Evolutionary conservation across 2,797 vertebrate genomes (phyloP), one percentile per base, ranked within the genome.

Genomic region (Crocodylus rhombifer): DNA sequence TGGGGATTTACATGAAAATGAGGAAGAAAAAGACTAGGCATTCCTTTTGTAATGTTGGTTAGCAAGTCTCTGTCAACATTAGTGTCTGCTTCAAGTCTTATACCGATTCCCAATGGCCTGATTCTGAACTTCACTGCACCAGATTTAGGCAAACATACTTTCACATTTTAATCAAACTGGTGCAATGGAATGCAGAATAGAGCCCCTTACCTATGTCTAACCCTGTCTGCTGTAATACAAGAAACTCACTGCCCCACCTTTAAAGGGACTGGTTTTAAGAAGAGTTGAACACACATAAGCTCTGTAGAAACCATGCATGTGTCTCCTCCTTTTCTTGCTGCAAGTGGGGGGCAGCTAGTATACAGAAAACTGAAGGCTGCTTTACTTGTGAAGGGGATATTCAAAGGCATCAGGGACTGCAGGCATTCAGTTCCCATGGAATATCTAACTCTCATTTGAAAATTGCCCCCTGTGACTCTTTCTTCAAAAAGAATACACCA

Each of bases 21-120:
- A 86, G 30, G 79, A 92, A 71, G 56, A 91, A 80, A 91, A 80
- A 96, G 65, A 77, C 4, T 33, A 76, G 61, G 82, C 80, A 92
- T 36, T 93, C 90, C 64, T 94, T 83, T 78, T 80, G 57, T 15
- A 57, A 55, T 80, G 67, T 51, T 81, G 80, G 57, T 87, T 88
- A 92, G 60, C 63, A 87, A 91, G 71, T 51, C 64, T 3, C 20
- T 84, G 88, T 86, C 91, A 95, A 82, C 0, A 0, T 77, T 67
- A 30, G 73, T 51, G 42, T 88, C 56, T 80, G 74, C 25, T 18
- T 95, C 23, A 73, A 86, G 75, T 82, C 65, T 86, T 23, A 25
- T 64, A 71, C 87, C 82, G 5, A 36, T 4, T 69, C 73, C 56
- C 23, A 33, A 42, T 6, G 16, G 6, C 87, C 80, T 5, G 79